These are phyloP conservation scores for Sisyra terminalis DNA, from an alignment of 2,888 invertebrate species.

Conservation along the genomic window DNA sequence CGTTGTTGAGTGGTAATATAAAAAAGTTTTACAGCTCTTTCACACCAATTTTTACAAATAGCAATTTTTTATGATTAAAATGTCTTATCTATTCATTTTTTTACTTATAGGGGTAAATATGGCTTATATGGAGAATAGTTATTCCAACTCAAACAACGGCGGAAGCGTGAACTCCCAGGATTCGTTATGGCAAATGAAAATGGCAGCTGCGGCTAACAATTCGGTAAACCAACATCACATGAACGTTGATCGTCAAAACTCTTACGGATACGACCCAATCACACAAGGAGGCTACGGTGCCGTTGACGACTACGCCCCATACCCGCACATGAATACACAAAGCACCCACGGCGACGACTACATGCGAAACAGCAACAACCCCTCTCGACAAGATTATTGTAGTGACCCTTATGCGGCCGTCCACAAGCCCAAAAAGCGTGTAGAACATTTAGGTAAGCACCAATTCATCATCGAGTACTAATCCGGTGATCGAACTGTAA, in stretches of 20 bases:
- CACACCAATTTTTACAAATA: no score
- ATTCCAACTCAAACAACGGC: slow-evolving; percentile 87
- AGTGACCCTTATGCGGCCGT: slow-evolving; percentile 79
- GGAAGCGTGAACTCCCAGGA: slow-evolving; percentile 90
- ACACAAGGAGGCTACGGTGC: slow-evolving; percentile 71
- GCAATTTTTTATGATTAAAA: no score
- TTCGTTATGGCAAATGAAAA: slow-evolving; percentile 88
- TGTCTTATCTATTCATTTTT: no score
- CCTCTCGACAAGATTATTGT: slow-evolving; percentile 75
- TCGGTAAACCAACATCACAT: slow-evolving; percentile 40
- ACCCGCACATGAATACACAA: slow-evolving; percentile 58
- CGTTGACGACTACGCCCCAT: slow-evolving; percentile 70
- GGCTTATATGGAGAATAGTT: slow-evolving; percentile 83
- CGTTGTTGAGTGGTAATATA: no score
- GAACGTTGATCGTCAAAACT: slow-evolving; percentile 47
- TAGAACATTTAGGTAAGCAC: slow-evolving; percentile 70
- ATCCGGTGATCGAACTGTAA: no score
- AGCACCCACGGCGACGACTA: slow-evolving; percentile 52
- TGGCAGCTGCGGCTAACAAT: slow-evolving; percentile 57
- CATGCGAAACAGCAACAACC: slow-evolving; percentile 60
- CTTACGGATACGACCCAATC: slow-evolving; percentile 61
- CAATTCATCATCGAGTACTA: neutral
- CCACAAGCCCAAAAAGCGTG: slow-evolving; percentile 76
- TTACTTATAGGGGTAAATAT: slow-evolving; percentile 57
- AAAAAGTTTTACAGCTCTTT: no score